A percentile compares a stretch with the other conserved stretches of the same genome.
phyloP scores from a whole-genome alignment of 2,113 vertebrate genomes.

The Hydropotes inermis region DNA sequence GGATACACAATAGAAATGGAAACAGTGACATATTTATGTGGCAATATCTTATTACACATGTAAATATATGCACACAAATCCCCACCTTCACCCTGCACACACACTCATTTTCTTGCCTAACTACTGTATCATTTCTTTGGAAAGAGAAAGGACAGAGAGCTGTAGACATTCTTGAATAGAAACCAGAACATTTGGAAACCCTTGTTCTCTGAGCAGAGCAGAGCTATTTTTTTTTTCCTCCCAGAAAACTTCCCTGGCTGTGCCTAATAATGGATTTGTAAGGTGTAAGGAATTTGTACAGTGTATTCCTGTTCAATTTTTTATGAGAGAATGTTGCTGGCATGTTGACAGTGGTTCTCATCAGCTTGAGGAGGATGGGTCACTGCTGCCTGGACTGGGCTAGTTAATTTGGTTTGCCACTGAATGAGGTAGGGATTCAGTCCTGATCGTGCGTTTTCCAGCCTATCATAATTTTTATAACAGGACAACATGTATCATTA shows the following conservation, averaged over 20 bases:
- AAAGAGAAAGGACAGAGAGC: constrained; percentile 41
- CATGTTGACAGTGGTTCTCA: constrained; percentile 24
- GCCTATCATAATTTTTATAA: background rate
- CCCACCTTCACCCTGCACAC: background rate
- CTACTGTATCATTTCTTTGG: constrained; percentile 53
- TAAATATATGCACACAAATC: background rate
- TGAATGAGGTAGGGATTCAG: background rate
- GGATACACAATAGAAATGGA: background rate
- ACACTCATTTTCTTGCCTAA: constrained; percentile 36
- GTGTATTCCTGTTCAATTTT: constrained; percentile 58
- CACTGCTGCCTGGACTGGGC: background rate
- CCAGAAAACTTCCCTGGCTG: background rate
- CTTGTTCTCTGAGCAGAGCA: constrained; percentile 60
- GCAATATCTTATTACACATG: background rate
- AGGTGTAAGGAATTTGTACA: constrained; percentile 76
- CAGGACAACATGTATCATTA: background rate
- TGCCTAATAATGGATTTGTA: constrained; percentile 71
- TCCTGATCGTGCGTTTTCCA: background rate
- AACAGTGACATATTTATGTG: background rate
- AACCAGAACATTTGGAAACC: constrained; percentile 72
- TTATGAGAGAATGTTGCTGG: constrained; percentile 39
- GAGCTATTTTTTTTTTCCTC: background rate
- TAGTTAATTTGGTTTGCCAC: constrained; percentile 23
- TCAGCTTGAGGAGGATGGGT: background rate
- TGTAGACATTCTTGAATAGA: constrained; percentile 58